Evolutionary conservation across 2,888 invertebrate species (phyloP), one percentile per base, ranked within the genome.

Genomic region (Amphipyra berbera): DNA sequence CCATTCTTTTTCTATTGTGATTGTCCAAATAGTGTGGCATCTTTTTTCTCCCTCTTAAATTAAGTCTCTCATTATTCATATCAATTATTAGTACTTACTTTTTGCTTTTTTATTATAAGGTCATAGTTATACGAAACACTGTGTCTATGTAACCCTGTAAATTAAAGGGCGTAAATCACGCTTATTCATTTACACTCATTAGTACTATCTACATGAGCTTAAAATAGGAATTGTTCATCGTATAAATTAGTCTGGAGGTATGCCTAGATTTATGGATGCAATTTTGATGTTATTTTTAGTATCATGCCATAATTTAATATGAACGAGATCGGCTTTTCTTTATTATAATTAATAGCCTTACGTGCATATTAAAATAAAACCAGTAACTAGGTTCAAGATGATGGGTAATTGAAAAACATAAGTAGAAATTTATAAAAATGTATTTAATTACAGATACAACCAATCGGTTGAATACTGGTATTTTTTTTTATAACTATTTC

Each of bases 371-470:
- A 47, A 21, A 14, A 10, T 14, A 10, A 41, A 1, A 3, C 4
- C 21, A 15, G 1, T 27, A 2, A 6, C 38, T 10, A 38, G 15
- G 10, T 37, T 13, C 8, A 27, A 27, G 30, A 42, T 10, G 6
- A 14, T 2, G 7, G 27, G 7, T 30, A 44, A 69, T 58, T 50
- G 27, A 76, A 78, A 54, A 47, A 47, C 37, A 15, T 63, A 37
- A 12, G 14, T 65, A 62, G 54, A 35, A 63, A 40, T 76, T 77
- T 38, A 68, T 78, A 68, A 68, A 73, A 76, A 73, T 65, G 62
- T 75, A 78, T 88, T 88, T 88, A 85, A 82, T 87, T 86, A 86
- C 85, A 87, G 82, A 81, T 69, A 79, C 85, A 88, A 87, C 88
- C 85, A 72, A 78, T 41, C 47, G 78, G 83, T 78, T 81, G 83